Percentiles rank a stretch among this genome's conserved stretches.
phyloP scores from a whole-genome alignment of 2,113 vertebrate genomes.

The Prochilodus magdalenae region DNA sequence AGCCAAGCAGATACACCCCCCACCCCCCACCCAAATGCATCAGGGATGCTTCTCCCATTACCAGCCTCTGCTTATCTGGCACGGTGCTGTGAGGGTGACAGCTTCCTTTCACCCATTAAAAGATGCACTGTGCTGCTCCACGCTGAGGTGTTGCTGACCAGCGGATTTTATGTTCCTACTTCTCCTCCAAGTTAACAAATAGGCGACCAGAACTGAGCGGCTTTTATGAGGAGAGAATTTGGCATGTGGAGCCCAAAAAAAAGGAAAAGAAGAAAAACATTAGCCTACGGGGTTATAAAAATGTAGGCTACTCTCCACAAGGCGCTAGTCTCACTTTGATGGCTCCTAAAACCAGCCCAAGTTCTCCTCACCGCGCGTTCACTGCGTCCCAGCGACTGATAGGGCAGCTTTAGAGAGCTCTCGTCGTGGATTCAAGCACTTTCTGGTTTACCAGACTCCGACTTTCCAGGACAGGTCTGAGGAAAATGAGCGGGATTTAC shows the following conservation, averaged over 20 bases:
- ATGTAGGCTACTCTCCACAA: conserved; percentile 51
- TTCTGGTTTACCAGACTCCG: neutral
- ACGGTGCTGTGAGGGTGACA: neutral
- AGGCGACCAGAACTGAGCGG: conserved; percentile 52
- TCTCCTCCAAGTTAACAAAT: conserved; percentile 47
- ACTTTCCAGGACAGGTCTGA: neutral
- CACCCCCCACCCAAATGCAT: too few relatives aligned
- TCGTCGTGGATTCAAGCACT: neutral
- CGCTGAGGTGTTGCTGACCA: conserved; percentile 23
- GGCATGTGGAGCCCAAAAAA: conserved; percentile 60
- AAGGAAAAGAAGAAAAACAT: conserved; percentile 58
- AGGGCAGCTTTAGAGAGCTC: neutral
- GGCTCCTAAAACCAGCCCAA: conserved; percentile 18
- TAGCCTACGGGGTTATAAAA: conserved; percentile 56
- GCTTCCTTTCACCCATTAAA: neutral
- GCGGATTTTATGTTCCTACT: conserved; percentile 51
- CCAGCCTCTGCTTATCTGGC: neutral
- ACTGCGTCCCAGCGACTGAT: neutral
- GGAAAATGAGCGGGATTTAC: conserved; percentile 67
- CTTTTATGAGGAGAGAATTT: conserved; percentile 63
- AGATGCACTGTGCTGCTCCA: neutral
- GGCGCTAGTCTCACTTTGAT: conserved; percentile 40
- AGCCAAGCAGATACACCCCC: neutral
- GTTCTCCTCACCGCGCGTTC: neutral
- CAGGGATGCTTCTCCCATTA: too few relatives aligned